A percentile compares a stretch with the other conserved stretches of the same genome.
These are phyloP conservation scores for Bolinopsis microptera DNA, from an alignment of 37 sponge, comb jelly and placozoan genomes.

Conservation along the genomic window DNA sequence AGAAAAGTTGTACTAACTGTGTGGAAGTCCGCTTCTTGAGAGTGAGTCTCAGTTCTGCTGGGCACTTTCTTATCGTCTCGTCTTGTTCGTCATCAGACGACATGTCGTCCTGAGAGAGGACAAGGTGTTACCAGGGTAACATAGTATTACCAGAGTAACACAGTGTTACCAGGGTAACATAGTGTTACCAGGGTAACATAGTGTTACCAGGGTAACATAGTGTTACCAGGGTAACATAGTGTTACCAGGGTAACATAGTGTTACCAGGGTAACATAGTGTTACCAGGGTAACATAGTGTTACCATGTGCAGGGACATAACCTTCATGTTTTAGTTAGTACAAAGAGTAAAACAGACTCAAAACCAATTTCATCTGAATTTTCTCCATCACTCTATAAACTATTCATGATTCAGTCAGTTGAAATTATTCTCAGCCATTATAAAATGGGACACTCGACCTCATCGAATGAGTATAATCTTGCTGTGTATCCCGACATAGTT, in stretches of 20 bases:
- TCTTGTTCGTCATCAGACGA: background rate
- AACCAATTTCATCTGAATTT: too few species aligned
- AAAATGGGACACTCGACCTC: too few species aligned
- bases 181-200: background rate
- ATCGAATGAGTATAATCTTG: too few species aligned
- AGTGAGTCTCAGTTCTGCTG: background rate
- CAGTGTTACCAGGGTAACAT: background rate
- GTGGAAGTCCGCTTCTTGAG: background rate
- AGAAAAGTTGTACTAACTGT: background rate
- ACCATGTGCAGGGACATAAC: too few species aligned
- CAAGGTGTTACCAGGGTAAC: background rate
- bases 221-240: background rate
- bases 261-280: background rate
- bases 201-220: background rate
- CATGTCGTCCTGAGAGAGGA: conserved; percentile 15
- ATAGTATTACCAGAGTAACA: background rate
- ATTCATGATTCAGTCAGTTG: too few species aligned
- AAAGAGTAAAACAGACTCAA: too few species aligned
- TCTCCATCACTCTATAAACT: too few species aligned
- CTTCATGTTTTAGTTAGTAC: too few species aligned
- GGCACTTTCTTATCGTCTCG: background rate
- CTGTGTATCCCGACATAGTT: too few species aligned
- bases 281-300: background rate
- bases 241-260: background rate
- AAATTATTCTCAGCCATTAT: too few species aligned